Percentiles rank a stretch among this genome's conserved stretches.
These are phyloP conservation scores for Heliothis subflexa DNA, from an alignment of 1,140 invertebrate species.

Conservation along the genomic window DNA sequence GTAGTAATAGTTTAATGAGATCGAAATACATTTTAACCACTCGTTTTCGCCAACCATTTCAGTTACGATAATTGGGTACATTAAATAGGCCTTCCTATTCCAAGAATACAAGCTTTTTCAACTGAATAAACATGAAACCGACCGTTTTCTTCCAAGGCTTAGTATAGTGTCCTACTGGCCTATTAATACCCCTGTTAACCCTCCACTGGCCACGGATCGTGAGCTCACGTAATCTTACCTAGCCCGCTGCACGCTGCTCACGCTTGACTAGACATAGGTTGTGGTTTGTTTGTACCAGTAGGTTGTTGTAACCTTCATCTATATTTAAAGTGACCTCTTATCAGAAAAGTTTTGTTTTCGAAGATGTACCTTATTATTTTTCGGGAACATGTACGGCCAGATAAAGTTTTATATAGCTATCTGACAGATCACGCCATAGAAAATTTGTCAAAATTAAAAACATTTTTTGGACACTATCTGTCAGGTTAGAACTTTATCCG, in stretches of 20 bases:
- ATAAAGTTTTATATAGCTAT: no score
- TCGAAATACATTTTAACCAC: not conserved
- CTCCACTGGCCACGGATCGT: constrained; percentile 16
- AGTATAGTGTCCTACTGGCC: not conserved
- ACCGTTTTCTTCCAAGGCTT: not conserved
- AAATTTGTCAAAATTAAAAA: no score
- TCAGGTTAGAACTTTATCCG: no score
- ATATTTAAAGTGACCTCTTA: not conserved
- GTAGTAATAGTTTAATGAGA: no score
- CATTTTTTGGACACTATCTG: no score
- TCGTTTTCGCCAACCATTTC: not conserved
- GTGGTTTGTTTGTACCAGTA: not conserved
- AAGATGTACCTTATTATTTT: not conserved
- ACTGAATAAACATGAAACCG: not conserved
- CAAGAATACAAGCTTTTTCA: not conserved
- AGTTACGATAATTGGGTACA: not conserved
- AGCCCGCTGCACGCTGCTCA: constrained; percentile 9
- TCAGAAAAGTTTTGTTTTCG: no score
- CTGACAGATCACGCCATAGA: no score
- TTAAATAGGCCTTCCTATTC: not conserved
- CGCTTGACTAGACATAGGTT: constrained; percentile 10
- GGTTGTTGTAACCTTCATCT: not conserved
- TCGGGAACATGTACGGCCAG: no score
- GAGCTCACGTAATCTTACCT: constrained; percentile 17
- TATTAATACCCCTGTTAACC: constrained; percentile 21